Percentiles rank a stretch among this genome's conserved stretches.
phyloP scores from a whole-genome alignment of 2,797 vertebrate species.

The Pseudochirops corinnae region DNA sequence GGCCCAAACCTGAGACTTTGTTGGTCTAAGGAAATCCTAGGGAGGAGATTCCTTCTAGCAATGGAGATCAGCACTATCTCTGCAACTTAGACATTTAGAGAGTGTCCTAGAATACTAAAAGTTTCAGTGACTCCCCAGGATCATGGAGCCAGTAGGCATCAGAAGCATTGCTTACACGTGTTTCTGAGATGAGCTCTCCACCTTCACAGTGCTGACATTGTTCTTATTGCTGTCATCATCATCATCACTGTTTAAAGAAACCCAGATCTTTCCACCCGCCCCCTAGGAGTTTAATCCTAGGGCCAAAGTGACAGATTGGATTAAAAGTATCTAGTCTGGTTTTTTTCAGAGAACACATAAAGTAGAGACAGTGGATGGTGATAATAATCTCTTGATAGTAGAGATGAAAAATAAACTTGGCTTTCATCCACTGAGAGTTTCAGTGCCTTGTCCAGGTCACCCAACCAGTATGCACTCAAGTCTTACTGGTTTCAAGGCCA shows the following conservation, averaged over 20 bases:
- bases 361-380: neutral
- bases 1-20: neutral
- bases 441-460: neutral
- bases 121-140: neutral
- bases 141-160: neutral
- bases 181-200: neutral
- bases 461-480: neutral
- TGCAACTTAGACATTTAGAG: neutral
- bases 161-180: too few relatives aligned
- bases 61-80: neutral
- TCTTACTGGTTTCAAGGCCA: neutral
- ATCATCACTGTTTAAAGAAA: conserved; percentile 21
- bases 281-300: neutral
- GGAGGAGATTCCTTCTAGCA: neutral
- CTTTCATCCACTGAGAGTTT: neutral
- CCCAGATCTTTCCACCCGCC: neutral
- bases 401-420: neutral
- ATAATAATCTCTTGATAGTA: neutral
- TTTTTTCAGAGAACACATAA: neutral
- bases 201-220: neutral
- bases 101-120: neutral
- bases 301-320: neutral
- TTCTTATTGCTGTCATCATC: neutral
- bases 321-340: neutral
- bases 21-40: neutral